Conservation (phyloP, 2,797 vertebrate species). For the Aldrovandia affinis region DNA sequence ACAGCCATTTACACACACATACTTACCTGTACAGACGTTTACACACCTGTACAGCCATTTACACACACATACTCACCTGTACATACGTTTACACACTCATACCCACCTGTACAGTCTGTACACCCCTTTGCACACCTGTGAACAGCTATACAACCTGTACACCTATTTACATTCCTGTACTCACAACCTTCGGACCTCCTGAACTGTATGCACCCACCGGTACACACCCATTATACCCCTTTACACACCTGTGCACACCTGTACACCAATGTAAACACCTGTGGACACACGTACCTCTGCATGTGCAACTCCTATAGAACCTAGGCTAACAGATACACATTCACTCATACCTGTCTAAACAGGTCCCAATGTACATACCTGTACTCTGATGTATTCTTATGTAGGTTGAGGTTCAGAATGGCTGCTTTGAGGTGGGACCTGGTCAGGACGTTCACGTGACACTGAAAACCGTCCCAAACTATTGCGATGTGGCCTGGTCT, state of each 20-base stretch:
- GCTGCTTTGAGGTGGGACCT: conserved; percentile 74
- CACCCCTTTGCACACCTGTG: background rate
- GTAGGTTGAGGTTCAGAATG: conserved; percentile 80
- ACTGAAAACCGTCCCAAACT: conserved; percentile 80
- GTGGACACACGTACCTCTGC: too few relatives aligned
- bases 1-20: background rate
- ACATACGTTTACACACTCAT: background rate
- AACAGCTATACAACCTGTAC: background rate
- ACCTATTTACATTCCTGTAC: background rate
- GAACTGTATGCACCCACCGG: too few relatives aligned
- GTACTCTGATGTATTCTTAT: conserved; percentile 35
- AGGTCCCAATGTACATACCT: background rate
- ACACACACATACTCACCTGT: background rate
- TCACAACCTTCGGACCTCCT: too few relatives aligned
- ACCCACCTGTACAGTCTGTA: background rate
- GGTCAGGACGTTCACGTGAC: conserved; percentile 75
- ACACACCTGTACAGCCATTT: background rate
- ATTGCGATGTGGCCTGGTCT: conserved; percentile 74
- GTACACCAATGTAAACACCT: too few relatives aligned
- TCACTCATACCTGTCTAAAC: too few relatives aligned
- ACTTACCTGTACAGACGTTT: background rate
- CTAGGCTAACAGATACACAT: too few relatives aligned
- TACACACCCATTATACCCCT: background rate
- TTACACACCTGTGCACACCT: background rate
- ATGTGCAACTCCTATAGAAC: too few relatives aligned